These are phyloP conservation scores for Lycia hirtaria DNA, from an alignment of 2,888 invertebrate genomes.

Conservation along the genomic window DNA sequence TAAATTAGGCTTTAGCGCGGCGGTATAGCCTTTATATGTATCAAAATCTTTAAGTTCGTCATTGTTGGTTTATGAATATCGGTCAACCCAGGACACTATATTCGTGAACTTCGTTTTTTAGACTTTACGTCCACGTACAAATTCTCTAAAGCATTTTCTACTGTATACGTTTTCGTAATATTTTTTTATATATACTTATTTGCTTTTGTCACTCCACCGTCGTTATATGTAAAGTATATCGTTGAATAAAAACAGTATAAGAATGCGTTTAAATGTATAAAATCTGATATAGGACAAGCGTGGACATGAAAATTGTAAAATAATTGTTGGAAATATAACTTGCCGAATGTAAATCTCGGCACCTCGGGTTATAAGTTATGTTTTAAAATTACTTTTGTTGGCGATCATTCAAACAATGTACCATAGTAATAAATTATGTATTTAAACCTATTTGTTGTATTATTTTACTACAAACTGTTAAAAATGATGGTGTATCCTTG, in stretches of 20 bases:
- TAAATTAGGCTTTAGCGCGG: too few species aligned
- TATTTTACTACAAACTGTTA: not conserved
- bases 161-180: too few species aligned
- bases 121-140: too few species aligned
- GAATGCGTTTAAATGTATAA: slow-evolving; percentile 35
- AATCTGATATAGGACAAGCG: slow-evolving; percentile 55
- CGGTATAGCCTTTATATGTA: too few species aligned
- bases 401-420: slow-evolving; percentile 79
- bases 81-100: too few species aligned
- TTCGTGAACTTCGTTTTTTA: too few species aligned
- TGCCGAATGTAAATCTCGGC: slow-evolving; percentile 49
- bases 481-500: too few species aligned
- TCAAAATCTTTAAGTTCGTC: too few species aligned
- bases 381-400: slow-evolving; percentile 50
- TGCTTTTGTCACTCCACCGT: too few species aligned
- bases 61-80: too few species aligned
- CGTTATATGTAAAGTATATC: slow-evolving; percentile 45
- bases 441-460: slow-evolving; percentile 62
- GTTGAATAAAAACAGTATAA: slow-evolving; percentile 33
- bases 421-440: slow-evolving; percentile 85
- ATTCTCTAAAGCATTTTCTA: too few species aligned
- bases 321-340: slow-evolving; percentile 46
- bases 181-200: too few species aligned
- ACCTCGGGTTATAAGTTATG: slow-evolving; percentile 40
- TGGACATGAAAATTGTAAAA: slow-evolving; percentile 40